A percentile compares a stretch with the other conserved stretches of the same genome.
Conservation (phyloP, 92 coral and sea anemone genomes). For the Porites rus region DNA sequence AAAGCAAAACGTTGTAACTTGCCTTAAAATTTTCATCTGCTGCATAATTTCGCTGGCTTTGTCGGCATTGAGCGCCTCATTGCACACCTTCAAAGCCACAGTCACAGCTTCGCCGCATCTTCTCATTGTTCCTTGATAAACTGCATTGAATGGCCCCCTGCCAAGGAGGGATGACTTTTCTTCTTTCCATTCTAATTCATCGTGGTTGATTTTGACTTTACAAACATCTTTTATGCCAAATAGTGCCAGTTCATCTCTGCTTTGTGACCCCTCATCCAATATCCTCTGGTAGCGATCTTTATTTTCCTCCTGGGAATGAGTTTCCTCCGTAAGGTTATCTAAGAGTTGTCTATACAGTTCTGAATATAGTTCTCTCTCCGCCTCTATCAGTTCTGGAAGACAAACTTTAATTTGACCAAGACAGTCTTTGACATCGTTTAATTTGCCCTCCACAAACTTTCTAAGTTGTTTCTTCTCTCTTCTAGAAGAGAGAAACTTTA, state of each 20-base stretch:
- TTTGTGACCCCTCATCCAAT: background rate
- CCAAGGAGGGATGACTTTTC: constrained; percentile 5
- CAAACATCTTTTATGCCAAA: constrained; percentile 22
- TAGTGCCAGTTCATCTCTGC: background rate
- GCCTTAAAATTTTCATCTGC: constrained; percentile 32
- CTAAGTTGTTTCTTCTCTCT: background rate
- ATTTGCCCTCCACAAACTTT: background rate
- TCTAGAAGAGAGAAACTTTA: background rate
- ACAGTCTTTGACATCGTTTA: background rate
- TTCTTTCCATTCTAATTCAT: constrained; percentile 49
- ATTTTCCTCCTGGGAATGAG: background rate
- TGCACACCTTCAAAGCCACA: constrained; percentile 39
- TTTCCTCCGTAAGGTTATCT: background rate
- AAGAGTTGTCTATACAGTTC: constrained; percentile 2
- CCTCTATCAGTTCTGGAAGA: constrained; percentile 37
- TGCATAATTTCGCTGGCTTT: background rate
- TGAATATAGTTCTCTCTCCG: background rate
- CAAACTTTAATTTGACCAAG: constrained; percentile 1
- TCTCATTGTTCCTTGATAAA: constrained; percentile 44
- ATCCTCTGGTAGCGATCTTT: constrained; percentile 16
- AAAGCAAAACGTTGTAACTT: background rate
- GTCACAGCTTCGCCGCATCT: background rate
- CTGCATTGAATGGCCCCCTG: constrained; percentile 27
- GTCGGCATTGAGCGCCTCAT: background rate
- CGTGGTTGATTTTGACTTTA: background rate